Base-by-base conservation (phyloP, 2,797 vertebrate species). In the Eulemur albifrons region DNA sequence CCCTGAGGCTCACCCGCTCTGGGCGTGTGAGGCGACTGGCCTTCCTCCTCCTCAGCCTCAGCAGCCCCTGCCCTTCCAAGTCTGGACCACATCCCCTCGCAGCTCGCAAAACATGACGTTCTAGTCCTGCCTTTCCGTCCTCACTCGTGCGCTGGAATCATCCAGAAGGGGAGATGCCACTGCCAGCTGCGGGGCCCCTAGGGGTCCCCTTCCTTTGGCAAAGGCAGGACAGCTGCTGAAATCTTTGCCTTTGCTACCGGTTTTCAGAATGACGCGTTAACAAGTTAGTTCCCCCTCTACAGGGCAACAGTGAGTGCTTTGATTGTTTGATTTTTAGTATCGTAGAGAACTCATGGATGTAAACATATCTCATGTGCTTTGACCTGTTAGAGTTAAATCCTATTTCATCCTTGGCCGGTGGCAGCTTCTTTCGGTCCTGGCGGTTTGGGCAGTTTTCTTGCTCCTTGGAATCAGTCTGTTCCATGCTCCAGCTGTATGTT, bases 71-170 rank as follows among this genome's bases (percentile, higher is more conserved):
- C 3, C 54, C 11, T 0, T 2, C 1, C 4, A 50, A 57, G 52
- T 12, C 63, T n/a, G 12, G 23, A 43, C 15, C 38, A 25, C 5
- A 17, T 27, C 25, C 14, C 48, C 11, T 11, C 30, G 1, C 30
- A 25, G 48, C 12, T 10, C 5, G 1, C 25, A 8, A 5, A 59
- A 32, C 0, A 2, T 43, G 12, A 5, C 3, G 0, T 54, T 32
- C 11, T 1, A 0, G 4, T 38, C 30, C 14, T 5, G 0, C n/a
- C 69, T 13, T 10, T 7, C 40, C 5, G 23, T 27, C 73, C 45
- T 20, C 14, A 2, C 7, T 15, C 30, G 30, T 50, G 32, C n/a
- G 25, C 73, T 8, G 6, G 30, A 61, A 30, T 17, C 1, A 0
- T 52, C 13, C 1, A 0, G 23, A 25, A 15, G 25, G 63, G 59